Base-by-base conservation (phyloP, 2,888 invertebrate genomes). In the Lepidocyrtinus sp. region DNA sequence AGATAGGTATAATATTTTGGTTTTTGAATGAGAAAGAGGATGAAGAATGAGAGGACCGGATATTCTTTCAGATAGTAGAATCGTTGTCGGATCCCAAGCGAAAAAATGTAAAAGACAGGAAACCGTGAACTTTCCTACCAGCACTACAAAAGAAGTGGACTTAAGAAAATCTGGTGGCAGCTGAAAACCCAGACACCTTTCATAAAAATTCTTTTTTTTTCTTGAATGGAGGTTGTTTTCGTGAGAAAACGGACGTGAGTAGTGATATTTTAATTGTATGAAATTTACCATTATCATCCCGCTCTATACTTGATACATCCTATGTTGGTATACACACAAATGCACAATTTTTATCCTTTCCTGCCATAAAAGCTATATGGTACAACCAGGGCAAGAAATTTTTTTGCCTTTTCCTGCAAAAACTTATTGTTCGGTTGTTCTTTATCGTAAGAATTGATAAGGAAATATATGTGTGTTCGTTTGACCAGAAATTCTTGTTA, bases 181-280 rank as follows among this genome's bases (percentile, higher is more conserved):
- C 55, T 55, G 55, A 55, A 55, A 55, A 55, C 55, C 17, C 55
- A 12, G 7, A n/a, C 7, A 55, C 55, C 7, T 55, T 55, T n/a
- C n/a, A n/a, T n/a, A n/a, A n/a, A n/a, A n/a, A n/a, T n/a, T n/a
- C n/a, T n/a, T 55, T n/a, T 17, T 55, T 55, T 55, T 55, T 55
- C 55, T 55, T 55, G 55, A 55, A 55, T 55, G 55, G n/a, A 55
- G 36, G 36, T 36, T 55, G 17, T 55, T 55, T n/a, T 64, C 27
- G 45, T 75, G 75, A 68, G 70, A 64, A 36, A 76, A 50, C 70
- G 70, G 70, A 76, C 70, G 64, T 70, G 70, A 70, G 64, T 70
- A 27, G 76, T 69, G 19, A 24, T 69, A 69, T 55, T 45, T n/a
- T 69, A 22, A 55, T 69, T 69, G 46, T 70, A 9, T 70, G 55